Percentiles rank a stretch among this genome's conserved stretches.
These are phyloP conservation scores for Trichonephila clavata DNA, from an alignment of 1,140 invertebrate genomes.

Conservation along the genomic window DNA sequence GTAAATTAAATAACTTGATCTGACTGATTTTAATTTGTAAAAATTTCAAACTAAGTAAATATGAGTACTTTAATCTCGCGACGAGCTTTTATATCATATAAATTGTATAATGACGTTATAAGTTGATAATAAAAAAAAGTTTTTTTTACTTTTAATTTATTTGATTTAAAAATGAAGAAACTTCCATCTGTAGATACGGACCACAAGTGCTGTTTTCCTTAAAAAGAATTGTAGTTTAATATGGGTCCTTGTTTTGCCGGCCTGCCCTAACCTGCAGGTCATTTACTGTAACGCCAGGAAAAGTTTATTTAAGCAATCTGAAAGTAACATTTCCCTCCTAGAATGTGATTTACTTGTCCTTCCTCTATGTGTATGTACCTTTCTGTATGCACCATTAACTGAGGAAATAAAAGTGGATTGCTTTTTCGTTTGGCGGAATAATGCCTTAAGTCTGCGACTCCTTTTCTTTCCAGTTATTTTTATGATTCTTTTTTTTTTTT, in stretches of 20 bases:
- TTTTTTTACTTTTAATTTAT: no score
- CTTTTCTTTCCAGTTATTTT: neutral
- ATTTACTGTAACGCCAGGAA: neutral
- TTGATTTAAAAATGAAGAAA: no score
- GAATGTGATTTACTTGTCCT: constrained; percentile 5
- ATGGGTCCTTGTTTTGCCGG: neutral
- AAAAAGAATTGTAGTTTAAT: neutral
- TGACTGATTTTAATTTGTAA: no score
- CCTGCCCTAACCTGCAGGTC: neutral
- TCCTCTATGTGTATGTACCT: neutral
- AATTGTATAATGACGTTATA: no score
- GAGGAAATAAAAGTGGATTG: constrained; percentile 11
- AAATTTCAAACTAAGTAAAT: no score
- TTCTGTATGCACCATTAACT: constrained; percentile 15
- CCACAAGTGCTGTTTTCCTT: neutral
- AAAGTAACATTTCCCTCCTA: neutral
- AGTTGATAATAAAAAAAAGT: no score
- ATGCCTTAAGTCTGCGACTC: neutral
- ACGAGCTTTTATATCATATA: no score
- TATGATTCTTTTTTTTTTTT: neutral
- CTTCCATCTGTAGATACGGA: no score
- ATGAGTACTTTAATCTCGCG: no score
- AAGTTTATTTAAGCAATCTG: constrained; percentile 4
- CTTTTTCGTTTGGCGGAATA: neutral
- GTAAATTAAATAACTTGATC: no score